Percentiles rank a stretch among this genome's conserved stretches.
Evolutionary conservation across 1,140 invertebrate genomes (phyloP).

Genomic region (Fragariocoptes setiger): DNA sequence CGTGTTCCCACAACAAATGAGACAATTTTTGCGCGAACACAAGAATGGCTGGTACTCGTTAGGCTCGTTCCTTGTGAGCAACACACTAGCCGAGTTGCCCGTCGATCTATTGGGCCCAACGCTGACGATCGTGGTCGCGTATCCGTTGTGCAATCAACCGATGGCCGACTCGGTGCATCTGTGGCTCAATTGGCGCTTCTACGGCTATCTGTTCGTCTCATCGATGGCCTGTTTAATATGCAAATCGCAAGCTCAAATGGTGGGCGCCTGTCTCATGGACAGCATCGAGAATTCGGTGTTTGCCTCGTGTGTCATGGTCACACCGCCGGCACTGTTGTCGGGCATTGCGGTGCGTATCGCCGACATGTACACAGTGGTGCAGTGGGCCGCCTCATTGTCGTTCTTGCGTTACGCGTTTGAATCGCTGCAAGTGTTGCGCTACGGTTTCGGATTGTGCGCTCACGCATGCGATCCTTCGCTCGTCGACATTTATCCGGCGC

Average conservation of each 20-base stretch:
- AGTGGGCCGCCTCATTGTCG: neutral
- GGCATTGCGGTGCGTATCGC: neutral
- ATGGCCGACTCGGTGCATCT: too few relatives aligned
- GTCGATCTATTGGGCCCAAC: neutral
- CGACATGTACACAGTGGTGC: neutral
- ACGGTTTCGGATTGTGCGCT: constrained; percentile 3
- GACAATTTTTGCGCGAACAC: constrained; percentile 13
- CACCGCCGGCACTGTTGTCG: neutral
- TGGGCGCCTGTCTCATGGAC: neutral
- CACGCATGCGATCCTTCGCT: neutral
- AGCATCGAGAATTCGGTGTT: neutral
- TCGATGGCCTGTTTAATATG: neutral
- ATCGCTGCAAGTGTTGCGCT: neutral
- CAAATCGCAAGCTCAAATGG: neutral
- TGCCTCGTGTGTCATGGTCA: neutral
- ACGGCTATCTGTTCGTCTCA: neutral
- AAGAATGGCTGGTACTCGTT: constrained; percentile 14
- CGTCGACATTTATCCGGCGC: neutral
- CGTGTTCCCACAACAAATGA: constrained; percentile 11
- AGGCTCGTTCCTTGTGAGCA: constrained; percentile 13
- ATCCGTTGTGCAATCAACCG: neutral
- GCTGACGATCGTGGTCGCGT: neutral
- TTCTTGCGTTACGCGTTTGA: neutral
- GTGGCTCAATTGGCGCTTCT: neutral
- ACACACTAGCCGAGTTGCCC: constrained; percentile 16